Percentiles rank a stretch among this genome's conserved stretches.
Conservation (phyloP, 2,888 invertebrate species). For the Diplolepis rosae region DNA sequence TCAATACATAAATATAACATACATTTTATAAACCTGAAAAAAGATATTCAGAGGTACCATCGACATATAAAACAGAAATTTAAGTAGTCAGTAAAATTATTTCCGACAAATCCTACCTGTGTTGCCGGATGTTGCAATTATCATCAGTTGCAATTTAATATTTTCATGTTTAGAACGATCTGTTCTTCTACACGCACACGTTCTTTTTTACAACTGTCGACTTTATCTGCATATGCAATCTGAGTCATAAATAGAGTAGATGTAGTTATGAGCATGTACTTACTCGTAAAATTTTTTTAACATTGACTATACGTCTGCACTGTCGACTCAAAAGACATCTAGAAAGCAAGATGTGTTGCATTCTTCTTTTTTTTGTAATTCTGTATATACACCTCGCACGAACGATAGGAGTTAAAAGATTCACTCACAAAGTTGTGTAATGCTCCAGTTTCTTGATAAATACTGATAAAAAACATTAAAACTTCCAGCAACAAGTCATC, state of each 20-base stretch:
- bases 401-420: neutral
- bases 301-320: neutral
- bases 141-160: conserved; percentile 13
- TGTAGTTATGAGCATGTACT: conserved; percentile 7
- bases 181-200: neutral
- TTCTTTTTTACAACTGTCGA: conserved; percentile 10
- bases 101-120: neutral
- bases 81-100: conserved; percentile 2
- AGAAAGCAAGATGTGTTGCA: neutral
- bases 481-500: neutral
- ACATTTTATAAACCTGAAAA: no score
- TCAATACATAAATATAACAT: no score
- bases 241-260: conserved; percentile 25
- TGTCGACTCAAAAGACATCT: neutral
- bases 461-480: neutral
- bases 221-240: conserved; percentile 26
- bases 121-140: conserved; percentile 12
- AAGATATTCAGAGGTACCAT: neutral
- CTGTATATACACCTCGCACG: no score
- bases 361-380: neutral
- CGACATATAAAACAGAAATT: neutral
- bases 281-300: conserved; percentile 22
- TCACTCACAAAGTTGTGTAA: neutral
- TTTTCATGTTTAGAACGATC: conserved; percentile 26
- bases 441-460: neutral